Evolutionary conservation across 2,113 vertebrate species (phyloP).

Genomic region (Fulmarus glacialis): DNA sequence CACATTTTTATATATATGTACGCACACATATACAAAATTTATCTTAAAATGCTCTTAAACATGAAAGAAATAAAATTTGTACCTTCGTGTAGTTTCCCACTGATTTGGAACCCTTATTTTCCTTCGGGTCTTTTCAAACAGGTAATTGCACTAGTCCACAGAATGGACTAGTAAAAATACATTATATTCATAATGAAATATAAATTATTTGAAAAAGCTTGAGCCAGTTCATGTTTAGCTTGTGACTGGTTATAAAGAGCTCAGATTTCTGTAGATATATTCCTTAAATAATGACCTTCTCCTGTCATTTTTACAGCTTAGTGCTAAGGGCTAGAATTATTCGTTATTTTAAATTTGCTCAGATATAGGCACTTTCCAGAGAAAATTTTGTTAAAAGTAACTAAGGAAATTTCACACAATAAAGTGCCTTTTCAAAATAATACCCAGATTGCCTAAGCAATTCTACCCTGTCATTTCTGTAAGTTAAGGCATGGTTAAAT

Average conservation of each 20-base stretch:
- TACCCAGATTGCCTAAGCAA: background rate
- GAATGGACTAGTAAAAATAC: background rate
- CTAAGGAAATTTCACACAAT: background rate
- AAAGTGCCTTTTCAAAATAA: background rate
- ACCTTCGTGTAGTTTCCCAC: background rate
- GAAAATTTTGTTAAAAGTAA: background rate
- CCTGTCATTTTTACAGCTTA: background rate
- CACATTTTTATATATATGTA: too few species aligned
- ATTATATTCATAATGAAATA: background rate
- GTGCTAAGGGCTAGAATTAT: background rate
- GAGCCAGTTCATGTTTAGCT: background rate
- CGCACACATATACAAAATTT: background rate
- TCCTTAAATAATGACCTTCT: background rate
- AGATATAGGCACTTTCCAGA: background rate
- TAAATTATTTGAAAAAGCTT: background rate
- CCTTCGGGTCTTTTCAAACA: background rate
- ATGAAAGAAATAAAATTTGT: background rate
- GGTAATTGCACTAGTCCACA: accelerated
- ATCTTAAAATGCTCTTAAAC: background rate
- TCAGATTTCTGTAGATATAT: background rate
- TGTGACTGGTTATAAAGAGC: background rate
- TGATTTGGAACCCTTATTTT: background rate
- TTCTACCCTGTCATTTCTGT: background rate
- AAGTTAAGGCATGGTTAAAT: background rate
- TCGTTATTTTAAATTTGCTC: background rate